These are phyloP conservation scores for Unio pictorum DNA, from an alignment of 2,888 invertebrate genomes.

Conservation along the genomic window DNA sequence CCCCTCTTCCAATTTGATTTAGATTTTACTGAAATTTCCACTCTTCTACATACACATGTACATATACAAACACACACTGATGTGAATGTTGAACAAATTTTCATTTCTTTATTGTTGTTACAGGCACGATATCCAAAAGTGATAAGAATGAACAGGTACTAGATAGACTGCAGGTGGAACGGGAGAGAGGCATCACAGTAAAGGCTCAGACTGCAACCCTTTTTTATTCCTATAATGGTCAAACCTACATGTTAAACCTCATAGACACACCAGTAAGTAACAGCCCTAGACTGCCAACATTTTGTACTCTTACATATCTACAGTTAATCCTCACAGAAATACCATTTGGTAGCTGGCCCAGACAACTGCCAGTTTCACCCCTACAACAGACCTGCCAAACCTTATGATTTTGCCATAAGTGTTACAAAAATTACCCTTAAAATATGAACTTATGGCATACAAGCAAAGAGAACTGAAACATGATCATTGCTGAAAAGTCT, in stretches of 20 bases:
- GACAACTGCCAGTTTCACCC: constrained; percentile 85
- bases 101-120: constrained; percentile 6
- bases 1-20: neutral
- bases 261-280: constrained; percentile 88
- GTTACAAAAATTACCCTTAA: no score
- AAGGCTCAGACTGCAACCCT: constrained; percentile 97
- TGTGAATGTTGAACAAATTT: neutral
- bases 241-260: constrained; percentile 86
- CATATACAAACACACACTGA: no score
- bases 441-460: no score
- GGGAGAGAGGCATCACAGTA: constrained; percentile 97
- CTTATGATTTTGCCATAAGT: no score
- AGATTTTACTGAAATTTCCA: neutral
- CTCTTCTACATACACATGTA: neutral
- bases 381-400: constrained; percentile 65
- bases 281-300: no score
- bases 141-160: constrained; percentile 72
- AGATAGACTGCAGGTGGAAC: constrained; percentile 83
- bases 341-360: constrained; percentile 80
- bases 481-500: no score
- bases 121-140: constrained; percentile 71
- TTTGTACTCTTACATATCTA: no score
- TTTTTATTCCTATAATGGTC: constrained; percentile 77
- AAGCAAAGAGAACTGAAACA: no score
- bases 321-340: no score